Base-by-base conservation (phyloP, 2,113 vertebrate species). In the Phyllopteryx taeniolatus region DNA sequence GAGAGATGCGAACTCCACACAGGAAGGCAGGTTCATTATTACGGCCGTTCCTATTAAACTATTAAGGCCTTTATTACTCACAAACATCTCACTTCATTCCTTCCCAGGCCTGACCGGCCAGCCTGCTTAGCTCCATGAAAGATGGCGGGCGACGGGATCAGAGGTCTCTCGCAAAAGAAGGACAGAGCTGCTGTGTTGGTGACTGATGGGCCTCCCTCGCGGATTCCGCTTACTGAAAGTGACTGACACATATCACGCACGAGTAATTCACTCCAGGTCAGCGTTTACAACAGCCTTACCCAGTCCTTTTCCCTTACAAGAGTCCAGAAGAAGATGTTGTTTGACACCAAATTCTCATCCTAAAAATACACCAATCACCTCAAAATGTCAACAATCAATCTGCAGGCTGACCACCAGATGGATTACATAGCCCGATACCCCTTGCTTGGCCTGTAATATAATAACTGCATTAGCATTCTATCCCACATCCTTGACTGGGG, bases 71-170 rank as follows among this genome's bases (percentile, higher is more conserved):
- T 57, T 57, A 4, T 2, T 31, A 59, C 31, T 14, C 22, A 22
- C 53, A 4, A 56, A 56, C 53, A 51, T 56, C 10, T 1, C 12
- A 11, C 27, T 39, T 67, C 5, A n/a, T 43, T 27, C 22, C 19
- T 17, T 65, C 8, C 2, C 54, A 72, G 57, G 44, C 54, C 13
- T 71, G 47, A 74, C 59, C 43, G 74, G 72, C 65, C 56, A 63
- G 73, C 72, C 94, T 96, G 95, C 87, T 96, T 94, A 75, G 94
- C 94, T 76, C 94, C 93, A 63, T 94, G 93, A 86, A 96, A 95
- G 91, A 96, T 96, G 82, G 95, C 93, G 22, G 94, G 91, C 7
- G 95, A 95, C 81, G 70, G 93, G 94, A 86, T 96, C 94, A 88
- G 96, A 96, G n/a, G 92, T 94, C 91, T 92, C 93, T 94, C 95